Evolutionary conservation across 2,888 invertebrate genomes (phyloP).

Genomic region (Oscheius sp.): DNA sequence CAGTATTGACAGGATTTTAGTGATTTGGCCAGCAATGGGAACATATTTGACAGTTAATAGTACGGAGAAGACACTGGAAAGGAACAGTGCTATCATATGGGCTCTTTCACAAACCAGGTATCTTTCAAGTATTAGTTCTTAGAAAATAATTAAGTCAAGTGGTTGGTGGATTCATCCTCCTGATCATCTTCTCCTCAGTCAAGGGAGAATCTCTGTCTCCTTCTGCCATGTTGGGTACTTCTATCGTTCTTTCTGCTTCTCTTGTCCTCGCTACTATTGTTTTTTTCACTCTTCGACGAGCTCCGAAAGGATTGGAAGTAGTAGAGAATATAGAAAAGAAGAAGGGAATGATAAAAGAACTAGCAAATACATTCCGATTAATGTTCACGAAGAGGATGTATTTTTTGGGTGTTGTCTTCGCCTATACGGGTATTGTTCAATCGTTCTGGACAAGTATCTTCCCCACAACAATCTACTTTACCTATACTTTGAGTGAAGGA

Average conservation of each 20-base stretch:
- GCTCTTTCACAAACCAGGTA: conserved; percentile 33
- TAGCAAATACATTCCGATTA: conserved; percentile 44
- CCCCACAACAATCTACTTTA: conserved; percentile 26
- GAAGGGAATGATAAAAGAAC: not conserved
- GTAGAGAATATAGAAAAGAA: not conserved
- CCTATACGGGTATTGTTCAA: conserved; percentile 53
- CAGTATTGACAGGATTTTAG: too few species aligned
- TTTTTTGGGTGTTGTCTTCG: conserved; percentile 51
- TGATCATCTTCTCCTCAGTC: conserved; percentile 80
- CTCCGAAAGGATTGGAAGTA: not conserved
- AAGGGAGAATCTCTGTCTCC: conserved; percentile 23
- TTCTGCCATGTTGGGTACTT: conserved; percentile 67
- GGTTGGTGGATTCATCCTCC: conserved; percentile 93
- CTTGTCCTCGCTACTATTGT: conserved; percentile 13
- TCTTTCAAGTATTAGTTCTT: not conserved
- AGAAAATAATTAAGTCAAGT: conserved; percentile 79
- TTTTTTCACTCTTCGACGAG: conserved; percentile 5
- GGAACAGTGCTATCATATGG: conserved; percentile 53
- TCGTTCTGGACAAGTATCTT: conserved; percentile 55
- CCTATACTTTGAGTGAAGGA: conserved; percentile 8
- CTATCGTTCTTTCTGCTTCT: conserved; percentile 30
- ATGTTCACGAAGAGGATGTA: conserved; percentile 52
- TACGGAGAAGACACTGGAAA: conserved; percentile 42
- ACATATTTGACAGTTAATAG: conserved; percentile 53
- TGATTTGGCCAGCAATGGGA: conserved; percentile 55